These are phyloP conservation scores for Mugil cephalus DNA, from an alignment of 2,113 vertebrate species.

Conservation along the genomic window DNA sequence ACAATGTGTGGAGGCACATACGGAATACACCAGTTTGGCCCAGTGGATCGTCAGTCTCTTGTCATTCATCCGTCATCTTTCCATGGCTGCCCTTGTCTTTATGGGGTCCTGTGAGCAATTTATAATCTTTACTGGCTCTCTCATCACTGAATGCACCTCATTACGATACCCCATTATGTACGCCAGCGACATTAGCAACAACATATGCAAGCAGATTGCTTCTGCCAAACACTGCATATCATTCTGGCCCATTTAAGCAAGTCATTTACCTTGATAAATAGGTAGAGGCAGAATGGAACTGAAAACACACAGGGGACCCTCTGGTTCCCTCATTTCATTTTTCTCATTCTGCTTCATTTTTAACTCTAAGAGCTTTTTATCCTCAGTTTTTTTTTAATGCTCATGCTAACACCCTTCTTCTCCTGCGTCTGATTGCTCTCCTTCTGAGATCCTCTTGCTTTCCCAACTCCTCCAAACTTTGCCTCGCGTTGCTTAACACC, in stretches of 20 bases:
- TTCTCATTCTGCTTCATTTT: slow-evolving; percentile 44
- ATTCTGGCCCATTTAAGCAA: slow-evolving; percentile 73
- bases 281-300: slow-evolving; percentile 60
- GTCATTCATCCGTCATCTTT: slow-evolving; percentile 44
- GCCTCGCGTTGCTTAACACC: slow-evolving; percentile 12
- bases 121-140: slow-evolving; percentile 43
- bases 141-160: slow-evolving; percentile 69
- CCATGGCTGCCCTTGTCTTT: not conserved
- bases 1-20: not conserved
- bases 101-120: slow-evolving; percentile 48
- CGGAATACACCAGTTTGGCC: slow-evolving; percentile 9
- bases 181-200: slow-evolving; percentile 68
- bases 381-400: slow-evolving; percentile 5
- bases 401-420: slow-evolving; percentile 6
- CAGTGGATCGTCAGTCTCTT: slow-evolving; percentile 6
- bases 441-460: slow-evolving; percentile 16
- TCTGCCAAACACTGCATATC: slow-evolving; percentile 79
- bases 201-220: slow-evolving; percentile 73
- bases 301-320: slow-evolving; percentile 51
- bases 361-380: slow-evolving; percentile 33
- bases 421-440: not conserved
- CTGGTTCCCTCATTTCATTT: slow-evolving; percentile 46
- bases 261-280: slow-evolving; percentile 78
- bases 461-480: slow-evolving; percentile 48
- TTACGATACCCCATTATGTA: slow-evolving; percentile 73